phyloP scores from a whole-genome alignment of 2,888 invertebrate species.

The Argyra leucocephala region DNA sequence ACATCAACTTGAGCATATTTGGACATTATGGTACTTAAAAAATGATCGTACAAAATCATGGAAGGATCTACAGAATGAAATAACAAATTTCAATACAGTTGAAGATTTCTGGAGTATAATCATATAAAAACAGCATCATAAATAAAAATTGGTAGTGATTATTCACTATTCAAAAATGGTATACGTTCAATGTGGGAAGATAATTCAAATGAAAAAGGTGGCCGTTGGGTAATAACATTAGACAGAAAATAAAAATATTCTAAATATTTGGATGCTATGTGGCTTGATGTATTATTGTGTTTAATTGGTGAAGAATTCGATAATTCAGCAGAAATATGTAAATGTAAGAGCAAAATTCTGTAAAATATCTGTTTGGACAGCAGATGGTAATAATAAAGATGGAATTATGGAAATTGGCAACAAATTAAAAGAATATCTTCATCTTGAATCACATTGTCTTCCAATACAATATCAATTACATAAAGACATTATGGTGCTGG shows the following conservation, averaged over 20 bases:
- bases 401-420: neutral
- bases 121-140: neutral
- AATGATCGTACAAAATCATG: slow-evolving; percentile 75
- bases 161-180: neutral
- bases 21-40: slow-evolving; percentile 98
- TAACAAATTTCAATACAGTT: slow-evolving; percentile 91
- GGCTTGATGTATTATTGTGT: slow-evolving; percentile 32
- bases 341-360: neutral
- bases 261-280: neutral
- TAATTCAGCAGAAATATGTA: neutral
- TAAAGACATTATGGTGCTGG: neutral
- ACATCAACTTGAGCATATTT: slow-evolving; percentile 88
- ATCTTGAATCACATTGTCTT: neutral
- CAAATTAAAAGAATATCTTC: neutral
- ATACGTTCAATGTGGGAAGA: slow-evolving; percentile 23
- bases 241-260: slow-evolving; percentile 35
- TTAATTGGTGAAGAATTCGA: neutral
- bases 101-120: slow-evolving; percentile 91
- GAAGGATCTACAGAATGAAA: slow-evolving; percentile 89
- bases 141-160: neutral
- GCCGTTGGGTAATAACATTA: neutral
- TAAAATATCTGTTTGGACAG: slow-evolving; percentile 36
- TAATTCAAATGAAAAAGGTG: neutral
- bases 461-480: neutral
- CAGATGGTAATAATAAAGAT: neutral